Percentiles rank a stretch among this genome's conserved stretches.
Conservation (phyloP, 2,888 invertebrate genomes). For the Abrostola triplasia region DNA sequence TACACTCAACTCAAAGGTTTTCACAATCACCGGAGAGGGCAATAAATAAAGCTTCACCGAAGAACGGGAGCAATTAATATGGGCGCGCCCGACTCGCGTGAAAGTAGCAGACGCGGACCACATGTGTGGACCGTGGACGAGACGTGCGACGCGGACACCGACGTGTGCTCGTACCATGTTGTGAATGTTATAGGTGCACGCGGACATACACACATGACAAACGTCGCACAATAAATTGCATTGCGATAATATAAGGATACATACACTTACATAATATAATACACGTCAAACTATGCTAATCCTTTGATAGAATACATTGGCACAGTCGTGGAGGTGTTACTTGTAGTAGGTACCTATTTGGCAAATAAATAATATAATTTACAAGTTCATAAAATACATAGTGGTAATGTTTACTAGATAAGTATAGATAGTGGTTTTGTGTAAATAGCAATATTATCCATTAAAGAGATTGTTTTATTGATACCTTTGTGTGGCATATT, state of each 20-base stretch:
- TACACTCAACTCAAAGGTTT: slow-evolving; percentile 84
- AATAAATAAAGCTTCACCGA: slow-evolving; percentile 87
- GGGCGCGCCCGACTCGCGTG: slow-evolving; percentile 85
- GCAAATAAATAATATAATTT: slow-evolving; percentile 37
- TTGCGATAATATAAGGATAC: neutral
- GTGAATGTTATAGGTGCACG: slow-evolving; percentile 38
- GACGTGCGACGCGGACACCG: slow-evolving; percentile 37
- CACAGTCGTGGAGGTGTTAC: slow-evolving; percentile 33
- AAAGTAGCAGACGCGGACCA: slow-evolving; percentile 81
- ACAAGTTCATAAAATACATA: slow-evolving; percentile 18
- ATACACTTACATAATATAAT: slow-evolving; percentile 25
- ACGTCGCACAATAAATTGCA: slow-evolving; percentile 40
- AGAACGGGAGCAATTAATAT: slow-evolving; percentile 88
- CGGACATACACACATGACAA: slow-evolving; percentile 19
- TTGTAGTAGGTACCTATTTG: slow-evolving; percentile 32
- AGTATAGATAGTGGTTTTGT: slow-evolving; percentile 24
- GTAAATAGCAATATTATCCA: slow-evolving; percentile 25
- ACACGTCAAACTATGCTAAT: slow-evolving; percentile 39
- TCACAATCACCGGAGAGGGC: slow-evolving; percentile 84
- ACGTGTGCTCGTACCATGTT: slow-evolving; percentile 53
- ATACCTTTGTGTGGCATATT: slow-evolving; percentile 22
- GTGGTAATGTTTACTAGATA: slow-evolving; percentile 20
- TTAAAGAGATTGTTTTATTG: slow-evolving; percentile 18
- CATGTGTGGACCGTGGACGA: slow-evolving; percentile 72
- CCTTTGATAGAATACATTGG: slow-evolving; percentile 31